These are phyloP conservation scores for Rhodinocichla rosea DNA, from an alignment of 2,113 vertebrate genomes.

Conservation along the genomic window DNA sequence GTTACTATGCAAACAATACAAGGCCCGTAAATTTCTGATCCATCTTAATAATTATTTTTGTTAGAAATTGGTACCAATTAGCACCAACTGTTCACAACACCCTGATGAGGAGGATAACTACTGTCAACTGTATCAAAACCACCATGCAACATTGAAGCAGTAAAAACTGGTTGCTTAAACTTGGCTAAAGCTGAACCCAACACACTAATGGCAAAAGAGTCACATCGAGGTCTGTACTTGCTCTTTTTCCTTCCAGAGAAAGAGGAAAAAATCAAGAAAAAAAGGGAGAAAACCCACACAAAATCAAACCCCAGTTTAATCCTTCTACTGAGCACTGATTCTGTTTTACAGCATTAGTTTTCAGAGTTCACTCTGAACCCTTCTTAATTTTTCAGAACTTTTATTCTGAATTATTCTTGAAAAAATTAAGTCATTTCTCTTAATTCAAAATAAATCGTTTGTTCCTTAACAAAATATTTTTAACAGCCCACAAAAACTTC, in stretches of 20 bases:
- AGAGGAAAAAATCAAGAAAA: fast-evolving
- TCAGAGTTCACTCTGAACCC: neutral
- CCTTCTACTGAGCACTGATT: neutral
- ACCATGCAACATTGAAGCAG: neutral
- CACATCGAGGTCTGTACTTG: neutral
- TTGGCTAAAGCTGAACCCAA: neutral
- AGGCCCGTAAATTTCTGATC: neutral
- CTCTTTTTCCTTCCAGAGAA: neutral
- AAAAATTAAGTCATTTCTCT: neutral
- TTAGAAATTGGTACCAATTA: neutral
- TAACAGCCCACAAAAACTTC: neutral
- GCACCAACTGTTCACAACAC: neutral
- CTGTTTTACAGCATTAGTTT: neutral
- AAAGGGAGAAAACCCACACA: neutral
- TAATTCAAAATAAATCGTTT: neutral
- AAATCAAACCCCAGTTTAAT: neutral
- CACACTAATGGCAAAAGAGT: fast-evolving
- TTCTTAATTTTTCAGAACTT: neutral
- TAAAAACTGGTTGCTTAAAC: neutral
- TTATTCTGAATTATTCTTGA: neutral
- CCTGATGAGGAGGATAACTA: neutral
- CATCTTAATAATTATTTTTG: neutral
- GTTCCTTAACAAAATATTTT: neutral
- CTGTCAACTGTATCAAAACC: neutral
- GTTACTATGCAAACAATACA: neutral